Conservation (phyloP, 2,888 invertebrate species). For the Autographa gamma region DNA sequence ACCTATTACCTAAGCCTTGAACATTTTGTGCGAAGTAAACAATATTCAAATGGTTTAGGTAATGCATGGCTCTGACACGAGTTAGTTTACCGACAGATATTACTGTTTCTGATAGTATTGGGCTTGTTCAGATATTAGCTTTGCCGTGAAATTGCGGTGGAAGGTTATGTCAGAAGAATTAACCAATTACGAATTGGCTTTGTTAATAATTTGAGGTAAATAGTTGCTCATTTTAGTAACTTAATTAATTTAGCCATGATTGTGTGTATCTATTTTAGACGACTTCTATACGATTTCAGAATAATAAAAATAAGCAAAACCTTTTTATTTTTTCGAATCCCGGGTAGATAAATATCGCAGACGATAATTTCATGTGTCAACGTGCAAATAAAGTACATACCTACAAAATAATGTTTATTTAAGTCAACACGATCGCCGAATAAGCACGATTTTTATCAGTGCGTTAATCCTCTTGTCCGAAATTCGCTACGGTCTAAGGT, state of each 20-base stretch:
- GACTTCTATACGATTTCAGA: background rate
- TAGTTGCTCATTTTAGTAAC: background rate
- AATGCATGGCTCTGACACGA: background rate
- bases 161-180: background rate
- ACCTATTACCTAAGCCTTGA: no score
- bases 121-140: background rate
- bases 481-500: slow-evolving; percentile 1
- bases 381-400: background rate
- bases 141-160: background rate
- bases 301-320: background rate
- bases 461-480: slow-evolving; percentile 2
- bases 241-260: background rate
- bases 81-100: slow-evolving; percentile 1
- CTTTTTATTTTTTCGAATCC: background rate
- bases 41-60: background rate
- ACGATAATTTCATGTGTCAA: background rate
- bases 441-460: slow-evolving; percentile 3
- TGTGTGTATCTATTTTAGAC: background rate
- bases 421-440: background rate
- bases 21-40: background rate
- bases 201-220: background rate
- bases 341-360: background rate
- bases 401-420: slow-evolving; percentile 2
- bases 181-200: background rate
- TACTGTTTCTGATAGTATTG: background rate